Evolutionary conservation across 1,140 invertebrate genomes (phyloP).

Genomic region (Cyphomyrmex costatus): DNA sequence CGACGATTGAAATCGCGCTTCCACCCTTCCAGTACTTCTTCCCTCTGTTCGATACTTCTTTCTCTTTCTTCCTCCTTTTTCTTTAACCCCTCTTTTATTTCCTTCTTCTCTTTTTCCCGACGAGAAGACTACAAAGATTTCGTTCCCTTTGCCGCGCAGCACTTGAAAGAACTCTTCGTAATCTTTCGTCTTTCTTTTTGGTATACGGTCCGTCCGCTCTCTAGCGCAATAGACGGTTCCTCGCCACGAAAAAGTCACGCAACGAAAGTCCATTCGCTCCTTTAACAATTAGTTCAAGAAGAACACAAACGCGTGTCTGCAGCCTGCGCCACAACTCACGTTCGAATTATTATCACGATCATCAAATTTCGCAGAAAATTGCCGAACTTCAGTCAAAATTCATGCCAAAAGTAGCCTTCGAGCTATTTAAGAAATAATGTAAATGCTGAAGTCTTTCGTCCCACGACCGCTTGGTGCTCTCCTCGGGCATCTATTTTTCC

Average conservation of each 20-base stretch:
- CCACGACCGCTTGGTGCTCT: conserved; percentile 1
- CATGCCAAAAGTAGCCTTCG: not conserved
- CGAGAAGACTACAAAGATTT: conserved; percentile 50
- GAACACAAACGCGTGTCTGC: conserved; percentile 18
- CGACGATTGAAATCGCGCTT: conserved; percentile 66
- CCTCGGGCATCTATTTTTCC: conserved; percentile 36
- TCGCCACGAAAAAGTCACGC: conserved; percentile 41
- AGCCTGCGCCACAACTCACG: not conserved
- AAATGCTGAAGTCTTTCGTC: conserved; percentile 17
- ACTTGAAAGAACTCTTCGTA: conserved; percentile 52
- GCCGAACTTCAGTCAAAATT: conserved; percentile 10
- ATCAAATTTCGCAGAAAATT: conserved; percentile 26
- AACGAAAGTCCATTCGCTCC: conserved; percentile 33
- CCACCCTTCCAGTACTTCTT: conserved; percentile 69
- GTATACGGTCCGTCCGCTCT: conserved; percentile 16
- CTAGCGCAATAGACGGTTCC: conserved; percentile 40
- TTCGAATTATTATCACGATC: conserved; percentile 19
- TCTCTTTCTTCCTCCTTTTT: conserved; percentile 55
- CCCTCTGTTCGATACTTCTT: conserved; percentile 11
- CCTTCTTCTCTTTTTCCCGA: conserved; percentile 26
- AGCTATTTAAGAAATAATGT: conserved; percentile 21
- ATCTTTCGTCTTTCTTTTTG: conserved; percentile 30
- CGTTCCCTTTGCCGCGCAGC: conserved; percentile 60
- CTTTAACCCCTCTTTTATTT: conserved; percentile 38
- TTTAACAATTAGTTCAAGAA: conserved; percentile 39